A percentile compares a stretch with the other conserved stretches of the same genome.
Conservation (phyloP, 1,140 invertebrate genomes). For the Papilio aristodemus region DNA sequence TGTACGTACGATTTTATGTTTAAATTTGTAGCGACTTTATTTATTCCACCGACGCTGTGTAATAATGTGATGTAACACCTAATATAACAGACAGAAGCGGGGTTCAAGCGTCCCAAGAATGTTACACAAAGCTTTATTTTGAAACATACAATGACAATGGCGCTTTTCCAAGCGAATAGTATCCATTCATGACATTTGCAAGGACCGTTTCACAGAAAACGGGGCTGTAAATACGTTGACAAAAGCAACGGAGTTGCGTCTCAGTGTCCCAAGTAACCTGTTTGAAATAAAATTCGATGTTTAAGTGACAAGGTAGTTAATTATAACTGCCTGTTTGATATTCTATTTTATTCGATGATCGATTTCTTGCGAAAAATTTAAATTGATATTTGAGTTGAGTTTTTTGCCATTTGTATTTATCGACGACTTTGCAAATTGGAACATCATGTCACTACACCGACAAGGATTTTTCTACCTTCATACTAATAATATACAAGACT, state of each 20-base stretch:
- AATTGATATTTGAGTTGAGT: not conserved
- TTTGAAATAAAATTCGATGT: constrained; percentile 22
- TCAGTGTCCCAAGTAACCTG: constrained; percentile 1
- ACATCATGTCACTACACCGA: no score
- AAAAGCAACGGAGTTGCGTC: constrained; percentile 30
- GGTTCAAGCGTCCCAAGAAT: constrained; percentile 35
- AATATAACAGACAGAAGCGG: constrained; percentile 34
- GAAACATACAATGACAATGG: constrained; percentile 35
- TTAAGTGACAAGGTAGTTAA: constrained; percentile 12
- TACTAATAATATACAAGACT: no score
- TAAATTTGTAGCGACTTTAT: constrained; percentile 24
- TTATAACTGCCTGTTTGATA: not conserved
- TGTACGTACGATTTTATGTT: not conserved
- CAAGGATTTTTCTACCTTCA: no score
- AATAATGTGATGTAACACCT: constrained; percentile 35
- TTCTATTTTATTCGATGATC: not conserved
- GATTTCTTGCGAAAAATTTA: not conserved
- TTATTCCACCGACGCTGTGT: constrained; percentile 30
- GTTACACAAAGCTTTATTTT: constrained; percentile 34
- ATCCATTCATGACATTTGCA: constrained; percentile 35
- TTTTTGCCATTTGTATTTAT: no score
- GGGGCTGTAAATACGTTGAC: constrained; percentile 30
- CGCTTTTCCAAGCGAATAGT: constrained; percentile 34
- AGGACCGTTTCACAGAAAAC: constrained; percentile 31
- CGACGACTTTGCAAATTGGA: not conserved